Percentiles rank a stretch among this genome's conserved stretches.
phyloP scores from a whole-genome alignment of 2,888 invertebrate species.

The Quadriops clusia region DNA sequence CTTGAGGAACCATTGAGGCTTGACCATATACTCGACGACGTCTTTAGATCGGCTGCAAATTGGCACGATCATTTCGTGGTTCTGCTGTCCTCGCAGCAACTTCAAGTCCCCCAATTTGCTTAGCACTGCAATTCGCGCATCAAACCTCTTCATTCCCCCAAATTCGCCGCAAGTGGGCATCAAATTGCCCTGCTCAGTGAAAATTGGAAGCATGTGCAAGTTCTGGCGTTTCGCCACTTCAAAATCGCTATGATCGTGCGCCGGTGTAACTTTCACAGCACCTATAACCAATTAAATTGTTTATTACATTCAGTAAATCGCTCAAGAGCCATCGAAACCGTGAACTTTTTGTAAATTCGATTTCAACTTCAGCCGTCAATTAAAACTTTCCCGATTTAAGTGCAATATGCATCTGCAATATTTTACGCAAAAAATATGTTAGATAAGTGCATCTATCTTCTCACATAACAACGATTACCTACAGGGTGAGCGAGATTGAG shows the following conservation, averaged over 20 bases:
- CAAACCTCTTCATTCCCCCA: constrained; percentile 78
- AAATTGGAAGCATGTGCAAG: constrained; percentile 75
- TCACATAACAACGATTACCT: no score
- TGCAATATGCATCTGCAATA: no score
- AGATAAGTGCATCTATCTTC: no score
- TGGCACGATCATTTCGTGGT: constrained; percentile 94
- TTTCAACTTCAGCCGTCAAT: no score
- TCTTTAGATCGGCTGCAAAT: constrained; percentile 94
- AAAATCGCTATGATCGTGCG: constrained; percentile 95
- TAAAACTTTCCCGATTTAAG: no score
- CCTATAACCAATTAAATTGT: constrained; percentile 52
- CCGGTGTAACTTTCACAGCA: constrained; percentile 97
- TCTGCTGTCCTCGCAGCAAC: constrained; percentile 39
- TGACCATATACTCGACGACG: constrained; percentile 89
- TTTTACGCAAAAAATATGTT: no score
- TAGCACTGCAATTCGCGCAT: constrained; percentile 73
- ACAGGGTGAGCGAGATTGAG: no score
- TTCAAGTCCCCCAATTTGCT: constrained; percentile 59
- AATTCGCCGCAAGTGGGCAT: constrained; percentile 66
- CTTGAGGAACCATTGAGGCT: constrained; percentile 95
- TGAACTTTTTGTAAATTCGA: no score
- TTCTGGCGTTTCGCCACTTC: constrained; percentile 85
- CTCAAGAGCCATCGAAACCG: no score
- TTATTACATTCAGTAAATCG: no score
- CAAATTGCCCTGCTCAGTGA: constrained; percentile 84